These are phyloP conservation scores for Rachycentron canadum DNA, from an alignment of 2,797 vertebrate species.

Conservation along the genomic window DNA sequence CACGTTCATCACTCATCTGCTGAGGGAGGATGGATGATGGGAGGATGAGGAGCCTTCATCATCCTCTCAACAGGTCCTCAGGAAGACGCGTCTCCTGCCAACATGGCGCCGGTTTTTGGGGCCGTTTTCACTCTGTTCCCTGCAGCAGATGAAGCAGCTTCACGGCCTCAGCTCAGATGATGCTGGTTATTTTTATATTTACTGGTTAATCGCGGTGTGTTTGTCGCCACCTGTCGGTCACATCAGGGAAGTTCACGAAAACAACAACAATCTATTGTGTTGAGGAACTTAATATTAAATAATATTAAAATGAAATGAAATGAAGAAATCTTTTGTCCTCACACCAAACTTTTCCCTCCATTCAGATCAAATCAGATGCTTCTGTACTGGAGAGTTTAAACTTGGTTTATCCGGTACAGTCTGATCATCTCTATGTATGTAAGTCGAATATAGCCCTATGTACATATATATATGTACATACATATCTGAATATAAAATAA, in stretches of 20 bases:
- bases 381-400: too few relatives aligned
- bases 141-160: neutral
- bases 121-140: neutral
- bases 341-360: too few relatives aligned
- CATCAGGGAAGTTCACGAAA: neutral
- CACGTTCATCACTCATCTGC: slow-evolving; percentile 69
- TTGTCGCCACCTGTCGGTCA: slow-evolving; percentile 50
- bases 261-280: too few relatives aligned
- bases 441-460: too few relatives aligned
- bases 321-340: too few relatives aligned
- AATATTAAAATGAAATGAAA: too few relatives aligned
- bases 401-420: too few relatives aligned
- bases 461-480: too few relatives aligned
- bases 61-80: slow-evolving; percentile 68
- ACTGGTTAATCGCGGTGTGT: neutral
- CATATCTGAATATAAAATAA: too few relatives aligned
- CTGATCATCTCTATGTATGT: too few relatives aligned
- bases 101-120: neutral
- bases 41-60: slow-evolving; percentile 35
- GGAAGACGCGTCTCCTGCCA: neutral
- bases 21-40: slow-evolving; percentile 41
- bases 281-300: too few relatives aligned
- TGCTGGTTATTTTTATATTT: slow-evolving; percentile 5
- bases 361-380: too few relatives aligned
- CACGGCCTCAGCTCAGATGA: neutral